phyloP scores from a whole-genome alignment of 2,113 vertebrate genomes.

The Silurus meridionalis region DNA sequence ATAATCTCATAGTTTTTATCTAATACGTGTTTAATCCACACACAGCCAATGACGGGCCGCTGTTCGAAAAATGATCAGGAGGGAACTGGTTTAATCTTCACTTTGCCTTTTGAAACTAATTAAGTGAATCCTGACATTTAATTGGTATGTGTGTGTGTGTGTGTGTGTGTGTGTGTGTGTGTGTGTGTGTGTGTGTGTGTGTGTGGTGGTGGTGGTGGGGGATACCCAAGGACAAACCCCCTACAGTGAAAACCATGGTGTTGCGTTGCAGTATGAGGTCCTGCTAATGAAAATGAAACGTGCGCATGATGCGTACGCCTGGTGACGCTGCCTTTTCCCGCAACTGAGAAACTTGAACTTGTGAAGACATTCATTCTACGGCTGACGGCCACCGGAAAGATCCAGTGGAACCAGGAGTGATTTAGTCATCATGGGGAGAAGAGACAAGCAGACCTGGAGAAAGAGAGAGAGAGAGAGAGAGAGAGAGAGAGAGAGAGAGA shows the following conservation, averaged over 20 bases:
- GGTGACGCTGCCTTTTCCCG: neutral
- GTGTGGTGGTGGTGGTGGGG: neutral
- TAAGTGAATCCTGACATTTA: conserved; percentile 44
- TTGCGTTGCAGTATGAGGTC: conserved; percentile 26
- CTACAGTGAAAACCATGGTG: neutral
- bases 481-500: neutral
- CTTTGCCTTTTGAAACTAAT: conserved; percentile 48
- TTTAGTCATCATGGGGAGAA: conserved; percentile 27
- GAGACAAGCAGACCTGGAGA: neutral
- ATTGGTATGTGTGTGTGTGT: conserved; percentile 18
- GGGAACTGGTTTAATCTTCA: conserved; percentile 44
- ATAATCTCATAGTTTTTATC: conserved; percentile 55
- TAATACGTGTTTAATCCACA: conserved; percentile 56
- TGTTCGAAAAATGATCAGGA: conserved; percentile 40
- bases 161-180: conserved; percentile 29
- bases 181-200: conserved; percentile 5
- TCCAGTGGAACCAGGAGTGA: neutral
- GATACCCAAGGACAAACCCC: conserved; percentile 10
- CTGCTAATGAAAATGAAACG: conserved; percentile 6
- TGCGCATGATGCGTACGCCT: neutral
- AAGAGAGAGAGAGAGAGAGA: neutral
- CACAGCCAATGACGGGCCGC: conserved; percentile 26
- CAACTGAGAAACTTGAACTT: conserved; percentile 5
- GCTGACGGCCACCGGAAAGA: conserved; percentile 16
- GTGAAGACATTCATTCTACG: neutral